Conservation (phyloP, 2,888 invertebrate species). For the Empis stercorea region DNA sequence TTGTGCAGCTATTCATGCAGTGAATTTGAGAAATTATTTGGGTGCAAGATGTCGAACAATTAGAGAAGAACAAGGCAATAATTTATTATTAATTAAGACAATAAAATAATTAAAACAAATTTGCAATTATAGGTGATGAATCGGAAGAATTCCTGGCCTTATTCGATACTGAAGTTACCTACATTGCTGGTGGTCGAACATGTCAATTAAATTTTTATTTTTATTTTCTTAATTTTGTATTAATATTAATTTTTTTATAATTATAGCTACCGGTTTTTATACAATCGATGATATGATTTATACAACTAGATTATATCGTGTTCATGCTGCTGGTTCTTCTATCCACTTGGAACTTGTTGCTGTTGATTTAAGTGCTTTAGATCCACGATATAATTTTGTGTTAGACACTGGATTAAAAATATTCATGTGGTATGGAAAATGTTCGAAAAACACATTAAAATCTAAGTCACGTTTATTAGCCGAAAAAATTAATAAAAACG, state of each 20-base stretch:
- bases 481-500: slow-evolving; percentile 97
- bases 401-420: slow-evolving; percentile 77
- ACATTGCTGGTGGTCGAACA: slow-evolving; percentile 83
- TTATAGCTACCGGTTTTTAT: slow-evolving; percentile 95
- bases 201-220: no score
- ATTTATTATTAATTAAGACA: not conserved
- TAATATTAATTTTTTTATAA: no score
- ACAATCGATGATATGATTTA: slow-evolving; percentile 87
- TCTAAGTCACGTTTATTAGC: slow-evolving; percentile 69
- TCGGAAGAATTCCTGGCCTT: slow-evolving; percentile 87
- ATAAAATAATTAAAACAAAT: not conserved
- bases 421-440: slow-evolving; percentile 71
- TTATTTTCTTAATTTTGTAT: not conserved
- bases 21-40: slow-evolving; percentile 89
- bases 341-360: slow-evolving; percentile 83
- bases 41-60: slow-evolving; percentile 90
- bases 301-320: slow-evolving; percentile 71
- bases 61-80: slow-evolving; percentile 78
- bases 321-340: slow-evolving; percentile 75
- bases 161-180: slow-evolving; percentile 82
- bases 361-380: slow-evolving; percentile 57
- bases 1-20: slow-evolving; percentile 80
- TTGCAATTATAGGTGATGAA: slow-evolving; percentile 55
- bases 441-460: slow-evolving; percentile 75
- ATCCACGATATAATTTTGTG: slow-evolving; percentile 84